Evolutionary conservation across 2,888 invertebrate genomes (phyloP).

Genomic region (Perizoma flavofasciatum): DNA sequence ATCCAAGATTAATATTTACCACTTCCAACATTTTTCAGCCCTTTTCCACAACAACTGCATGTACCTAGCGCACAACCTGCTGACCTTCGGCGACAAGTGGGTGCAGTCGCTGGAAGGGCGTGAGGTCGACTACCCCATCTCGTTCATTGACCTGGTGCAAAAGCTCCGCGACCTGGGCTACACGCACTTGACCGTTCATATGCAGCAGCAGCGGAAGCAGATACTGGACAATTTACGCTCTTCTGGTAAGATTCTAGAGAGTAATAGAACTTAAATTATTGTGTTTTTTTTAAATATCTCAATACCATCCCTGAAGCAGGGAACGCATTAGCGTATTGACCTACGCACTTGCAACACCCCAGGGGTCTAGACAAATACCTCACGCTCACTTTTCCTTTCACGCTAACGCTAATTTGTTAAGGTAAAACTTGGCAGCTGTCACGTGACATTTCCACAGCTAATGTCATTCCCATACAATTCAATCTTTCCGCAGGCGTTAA

Average conservation of each 20-base stretch:
- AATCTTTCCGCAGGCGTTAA: too few relatives aligned
- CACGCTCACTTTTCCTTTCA: too few relatives aligned
- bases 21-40: conserved; percentile 75
- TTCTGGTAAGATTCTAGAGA: conserved; percentile 84
- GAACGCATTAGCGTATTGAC: too few relatives aligned
- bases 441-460: too few relatives aligned
- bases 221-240: conserved; percentile 89
- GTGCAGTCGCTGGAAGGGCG: conserved; percentile 83
- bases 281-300: too few relatives aligned
- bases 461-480: too few relatives aligned
- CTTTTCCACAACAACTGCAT: conserved; percentile 96
- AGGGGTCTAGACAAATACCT: too few relatives aligned
- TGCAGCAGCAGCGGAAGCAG: conserved; percentile 90
- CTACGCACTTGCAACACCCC: too few relatives aligned
- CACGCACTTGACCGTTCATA: conserved; percentile 88
- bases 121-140: conserved; percentile 82
- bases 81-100: conserved; percentile 87
- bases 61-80: conserved; percentile 91
- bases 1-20: background rate
- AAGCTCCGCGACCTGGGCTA: conserved; percentile 87
- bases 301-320: too few relatives aligned
- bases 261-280: too few relatives aligned
- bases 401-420: too few relatives aligned
- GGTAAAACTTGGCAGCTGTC: too few relatives aligned
- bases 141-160: conserved; percentile 87